Evolutionary conservation across 2,113 vertebrate species (phyloP), one percentile per base, ranked within the genome.

Genomic region (Silurus meridionalis): DNA sequence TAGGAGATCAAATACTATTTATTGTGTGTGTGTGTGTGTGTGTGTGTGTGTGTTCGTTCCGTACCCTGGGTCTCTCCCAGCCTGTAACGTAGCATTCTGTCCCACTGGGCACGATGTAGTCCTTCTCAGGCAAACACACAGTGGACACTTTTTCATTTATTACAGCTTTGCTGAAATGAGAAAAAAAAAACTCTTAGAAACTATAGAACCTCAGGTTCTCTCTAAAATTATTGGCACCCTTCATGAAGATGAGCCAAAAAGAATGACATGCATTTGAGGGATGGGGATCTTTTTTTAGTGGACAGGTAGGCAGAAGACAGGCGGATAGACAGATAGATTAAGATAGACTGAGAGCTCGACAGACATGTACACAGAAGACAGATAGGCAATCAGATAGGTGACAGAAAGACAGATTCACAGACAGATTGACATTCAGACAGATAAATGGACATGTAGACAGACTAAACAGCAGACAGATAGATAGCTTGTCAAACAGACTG

Each of bases 1-100:
- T 25, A 58, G 21, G 57, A 78, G 6, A 61, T 25, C 46, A 37
- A 37, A 21, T 64, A 21, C 53, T 61, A 8, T 48, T 57, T 72
- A 17, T 37, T 2, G 3, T 72, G 52, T n/a, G 28, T n/a, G n/a
- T n/a, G n/a, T n/a, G n/a, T n/a, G n/a, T n/a, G n/a, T n/a, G n/a
- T n/a, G n/a, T n/a, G 71, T 48, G 69, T 53, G 74, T 53, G 25
- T 13, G 72, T 69, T 10, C 37, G 11, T 48, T 10, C 21, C n/a
- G 52, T 91, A 99, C 98, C 96, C 96, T 91, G 90, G 83, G 98
- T 99, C 0, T 99, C 97, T 1, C 98, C 98, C 97, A 99, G 72
- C 98, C 98, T 0, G 98, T 99, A 71, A 99, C 96, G 25, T 96
- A 97, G 79, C 98, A 99, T 69, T 95, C 94, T 0, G 96, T 94